Base-by-base conservation (phyloP, 2,113 vertebrate genomes). In the Tiliqua scincoides region DNA sequence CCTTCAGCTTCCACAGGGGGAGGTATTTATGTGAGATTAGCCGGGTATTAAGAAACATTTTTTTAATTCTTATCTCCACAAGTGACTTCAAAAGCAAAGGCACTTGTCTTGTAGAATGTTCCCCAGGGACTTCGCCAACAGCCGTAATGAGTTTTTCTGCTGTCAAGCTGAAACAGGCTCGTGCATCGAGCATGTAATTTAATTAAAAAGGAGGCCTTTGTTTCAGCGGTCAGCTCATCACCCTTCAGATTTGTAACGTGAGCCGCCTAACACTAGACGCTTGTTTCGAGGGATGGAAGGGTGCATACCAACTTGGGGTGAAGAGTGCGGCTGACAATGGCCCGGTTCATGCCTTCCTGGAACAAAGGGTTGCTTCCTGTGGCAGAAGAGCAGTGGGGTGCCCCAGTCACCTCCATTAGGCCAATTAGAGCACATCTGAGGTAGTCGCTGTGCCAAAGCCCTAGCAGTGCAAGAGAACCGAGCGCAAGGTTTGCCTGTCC, bases 71-170 rank as follows among this genome's bases (percentile, higher is more conserved):
- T 82, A 27, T 7, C 0, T 84, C 76, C 5, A 11, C 48, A 35
- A 67, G 68, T 74, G 27, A 37, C 76, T 79, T 74, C 75, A 74
- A 74, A 84, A 71, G 67, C 9, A n/a, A 0, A 79, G 85, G 40
- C 37, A 61, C 18, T 84, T 81, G 40, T 43, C 63, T 32, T 82
- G 43, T 81, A 67, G 68, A 90, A 93, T 7, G 83, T 85, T 79
- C 18, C 82, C 72, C 65, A 18, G 32, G 80, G 35, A 6, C 54
- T 89, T 73, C 73, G 68, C 0, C 0, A 68, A 71, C n/a, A 62
- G 1, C 0, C 1, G 5, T 62, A 78, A 83, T 85, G 5, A 85
- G 30, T 74, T 82, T n/a, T 59, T 85, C 62, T 74, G 68, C 10
- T 86, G 54, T n/a, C 35, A 63, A 7, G 4, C 62, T 63, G 70